A percentile compares a stretch with the other conserved stretches of the same genome.
These are phyloP conservation scores for Pygoscelis antarcticus DNA, from an alignment of 2,113 vertebrate species.

Conservation along the genomic window DNA sequence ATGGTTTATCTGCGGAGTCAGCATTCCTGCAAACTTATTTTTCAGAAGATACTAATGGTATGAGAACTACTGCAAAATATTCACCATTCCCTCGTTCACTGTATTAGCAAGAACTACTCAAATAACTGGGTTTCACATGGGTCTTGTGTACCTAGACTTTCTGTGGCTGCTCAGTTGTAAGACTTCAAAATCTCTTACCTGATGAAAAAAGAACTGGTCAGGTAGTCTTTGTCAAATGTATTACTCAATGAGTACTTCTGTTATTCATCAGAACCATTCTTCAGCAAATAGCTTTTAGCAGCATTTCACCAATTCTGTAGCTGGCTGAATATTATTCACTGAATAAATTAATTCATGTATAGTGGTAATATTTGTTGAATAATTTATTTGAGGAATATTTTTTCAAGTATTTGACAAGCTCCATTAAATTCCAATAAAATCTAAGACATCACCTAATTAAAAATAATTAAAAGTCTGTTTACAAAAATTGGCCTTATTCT, in stretches of 20 bases:
- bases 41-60: not conserved
- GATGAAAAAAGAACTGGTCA: slow-evolving; percentile 18
- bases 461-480: slow-evolving; percentile 27
- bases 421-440: slow-evolving; percentile 33
- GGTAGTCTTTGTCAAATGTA: not conserved
- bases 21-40: not conserved
- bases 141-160: not conserved
- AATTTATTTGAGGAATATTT: slow-evolving; percentile 34
- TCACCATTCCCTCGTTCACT: not conserved
- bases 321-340: not conserved
- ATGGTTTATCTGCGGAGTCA: not conserved
- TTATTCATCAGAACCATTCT: not conserved
- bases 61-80: not conserved
- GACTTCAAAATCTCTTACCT: not conserved
- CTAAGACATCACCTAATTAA: not conserved
- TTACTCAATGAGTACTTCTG: not conserved
- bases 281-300: slow-evolving; percentile 22
- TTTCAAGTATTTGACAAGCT: slow-evolving; percentile 26
- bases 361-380: slow-evolving; percentile 30
- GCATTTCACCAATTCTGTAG: slow-evolving; percentile 3
- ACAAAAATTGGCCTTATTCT: slow-evolving; percentile 15
- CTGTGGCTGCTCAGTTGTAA: not conserved
- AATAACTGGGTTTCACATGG: not conserved
- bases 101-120: not conserved
- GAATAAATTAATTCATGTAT: slow-evolving; percentile 33